These are phyloP conservation scores for Apodemia zela DNA, from an alignment of 2,888 invertebrate genomes.

Conservation along the genomic window DNA sequence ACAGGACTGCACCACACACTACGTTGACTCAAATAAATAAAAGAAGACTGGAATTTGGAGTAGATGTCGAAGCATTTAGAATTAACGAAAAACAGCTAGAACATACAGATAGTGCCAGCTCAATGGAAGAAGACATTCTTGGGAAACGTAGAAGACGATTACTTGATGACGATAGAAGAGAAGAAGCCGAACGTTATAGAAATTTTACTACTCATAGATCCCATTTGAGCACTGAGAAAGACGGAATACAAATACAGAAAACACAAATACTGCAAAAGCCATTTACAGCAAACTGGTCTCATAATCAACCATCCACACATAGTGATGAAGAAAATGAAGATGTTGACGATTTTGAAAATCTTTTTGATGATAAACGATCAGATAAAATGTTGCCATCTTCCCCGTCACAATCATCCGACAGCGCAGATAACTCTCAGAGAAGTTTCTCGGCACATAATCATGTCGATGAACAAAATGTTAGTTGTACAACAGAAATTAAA, in stretches of 20 bases:
- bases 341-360: constrained; percentile 89
- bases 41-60: constrained; percentile 83
- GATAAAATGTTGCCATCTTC: constrained; percentile 83
- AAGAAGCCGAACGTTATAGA: constrained; percentile 52
- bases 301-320: constrained; percentile 83
- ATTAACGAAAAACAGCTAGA: constrained; percentile 57
- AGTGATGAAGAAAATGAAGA: constrained; percentile 87
- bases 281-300: constrained; percentile 91
- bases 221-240: constrained; percentile 80
- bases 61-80: constrained; percentile 72
- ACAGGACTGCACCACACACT: constrained; percentile 77
- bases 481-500: constrained; percentile 47
- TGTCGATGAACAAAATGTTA: constrained; percentile 44
- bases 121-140: constrained; percentile 55
- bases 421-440: constrained; percentile 82
- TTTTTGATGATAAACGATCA: constrained; percentile 91
- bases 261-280: constrained; percentile 93
- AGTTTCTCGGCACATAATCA: constrained; percentile 80
- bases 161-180: constrained; percentile 65
- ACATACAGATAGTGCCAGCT: constrained; percentile 49
- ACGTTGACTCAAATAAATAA: constrained; percentile 85
- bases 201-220: constrained; percentile 54
- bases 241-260: constrained; percentile 91
- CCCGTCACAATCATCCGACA: constrained; percentile 81
- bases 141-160: constrained; percentile 67